Evolutionary conservation across 2,888 invertebrate species (phyloP).

Genomic region (Meganola albula): DNA sequence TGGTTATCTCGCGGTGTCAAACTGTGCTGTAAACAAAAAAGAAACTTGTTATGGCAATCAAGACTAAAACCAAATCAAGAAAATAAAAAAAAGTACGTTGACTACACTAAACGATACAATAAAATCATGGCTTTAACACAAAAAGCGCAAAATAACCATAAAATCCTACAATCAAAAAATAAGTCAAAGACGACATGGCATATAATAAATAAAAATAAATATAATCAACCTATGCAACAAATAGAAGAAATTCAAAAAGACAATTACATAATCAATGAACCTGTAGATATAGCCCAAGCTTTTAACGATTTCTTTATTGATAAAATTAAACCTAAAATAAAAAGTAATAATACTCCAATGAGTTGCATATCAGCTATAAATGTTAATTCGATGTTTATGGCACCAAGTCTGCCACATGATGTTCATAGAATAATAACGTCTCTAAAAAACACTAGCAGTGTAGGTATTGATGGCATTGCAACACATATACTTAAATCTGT

Average conservation of each 20-base stretch:
- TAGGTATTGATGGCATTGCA: background rate
- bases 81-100: background rate
- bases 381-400: constrained; percentile 2
- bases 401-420: background rate
- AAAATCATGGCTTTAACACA: constrained; percentile 3
- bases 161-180: constrained; percentile 1
- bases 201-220: constrained; percentile 2
- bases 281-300: constrained; percentile 2
- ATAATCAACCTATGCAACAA: constrained; percentile 2
- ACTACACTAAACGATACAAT: background rate
- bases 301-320: constrained; percentile 8
- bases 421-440: background rate
- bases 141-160: constrained; percentile 3
- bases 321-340: background rate
- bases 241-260: background rate
- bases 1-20: constrained; percentile 4
- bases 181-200: constrained; percentile 6
- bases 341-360: too few relatives aligned
- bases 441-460: constrained; percentile 1
- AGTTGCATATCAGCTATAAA: too few relatives aligned
- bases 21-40: constrained; percentile 1
- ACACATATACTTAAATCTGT: constrained; percentile 1
- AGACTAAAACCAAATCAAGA: background rate
- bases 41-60: constrained; percentile 4
- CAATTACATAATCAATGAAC: background rate